A percentile compares a stretch with the other conserved stretches of the same genome.
Evolutionary conservation across 1,140 invertebrate species (phyloP).

Genomic region (Odontomachus brunneus): DNA sequence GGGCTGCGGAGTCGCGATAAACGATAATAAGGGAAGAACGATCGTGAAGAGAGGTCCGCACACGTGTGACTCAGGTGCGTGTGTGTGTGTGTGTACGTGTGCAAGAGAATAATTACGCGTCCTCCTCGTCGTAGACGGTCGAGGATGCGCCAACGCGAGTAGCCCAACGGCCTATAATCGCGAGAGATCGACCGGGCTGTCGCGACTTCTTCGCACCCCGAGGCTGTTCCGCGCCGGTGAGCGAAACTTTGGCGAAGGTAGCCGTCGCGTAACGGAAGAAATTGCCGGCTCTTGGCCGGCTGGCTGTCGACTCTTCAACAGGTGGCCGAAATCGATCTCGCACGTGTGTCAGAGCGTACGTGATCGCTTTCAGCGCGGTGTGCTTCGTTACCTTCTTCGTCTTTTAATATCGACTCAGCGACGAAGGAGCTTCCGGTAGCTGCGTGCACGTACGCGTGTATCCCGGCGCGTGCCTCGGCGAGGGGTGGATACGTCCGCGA

Average conservation of each 20-base stretch:
- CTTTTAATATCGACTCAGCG: background rate
- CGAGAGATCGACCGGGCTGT: no score
- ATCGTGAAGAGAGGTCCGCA: background rate
- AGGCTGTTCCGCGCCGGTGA: no score
- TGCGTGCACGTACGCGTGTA: no score
- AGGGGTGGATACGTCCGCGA: no score
- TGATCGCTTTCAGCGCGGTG: conserved; percentile 16
- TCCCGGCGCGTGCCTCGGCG: no score
- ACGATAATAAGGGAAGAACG: background rate
- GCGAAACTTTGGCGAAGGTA: no score
- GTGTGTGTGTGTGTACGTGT: background rate
- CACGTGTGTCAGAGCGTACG: background rate
- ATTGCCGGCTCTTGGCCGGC: conserved; percentile 3
- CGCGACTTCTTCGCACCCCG: no score
- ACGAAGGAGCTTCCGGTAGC: no score
- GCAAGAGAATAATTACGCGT: background rate
- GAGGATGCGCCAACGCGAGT: conserved; percentile 16
- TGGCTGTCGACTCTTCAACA: conserved; percentile 73
- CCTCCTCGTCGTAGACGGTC: background rate
- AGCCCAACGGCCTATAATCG: no score
- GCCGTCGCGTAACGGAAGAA: conserved; percentile 1
- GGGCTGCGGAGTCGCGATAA: background rate
- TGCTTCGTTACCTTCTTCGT: background rate
- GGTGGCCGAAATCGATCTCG: conserved; percentile 69
- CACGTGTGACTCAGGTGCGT: background rate